Evolutionary conservation across 1,140 invertebrate species (phyloP).

Genomic region (Sesamia nonagrioides): DNA sequence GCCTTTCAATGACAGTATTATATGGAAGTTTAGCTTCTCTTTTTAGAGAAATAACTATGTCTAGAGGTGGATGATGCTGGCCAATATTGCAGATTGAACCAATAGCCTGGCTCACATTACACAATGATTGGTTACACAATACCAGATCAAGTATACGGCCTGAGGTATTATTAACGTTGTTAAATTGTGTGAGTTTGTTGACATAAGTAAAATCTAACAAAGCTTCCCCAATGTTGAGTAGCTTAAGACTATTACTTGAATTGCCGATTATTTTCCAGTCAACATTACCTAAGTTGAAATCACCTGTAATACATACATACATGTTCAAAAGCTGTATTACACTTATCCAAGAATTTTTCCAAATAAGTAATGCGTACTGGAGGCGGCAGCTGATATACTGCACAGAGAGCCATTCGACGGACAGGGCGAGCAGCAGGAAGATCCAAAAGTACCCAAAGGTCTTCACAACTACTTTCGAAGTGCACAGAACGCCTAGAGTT

Average conservation of each 20-base stretch:
- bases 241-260: not conserved
- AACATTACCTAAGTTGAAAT: slow-evolving; percentile 10
- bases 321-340: slow-evolving; percentile 21
- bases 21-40: not conserved
- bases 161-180: not conserved
- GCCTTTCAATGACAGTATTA: not conserved
- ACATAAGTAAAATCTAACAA: not conserved
- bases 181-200: not conserved
- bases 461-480: slow-evolving; percentile 16
- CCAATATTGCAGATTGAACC: not conserved
- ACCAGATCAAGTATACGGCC: not conserved
- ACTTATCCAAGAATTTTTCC: slow-evolving; percentile 14
- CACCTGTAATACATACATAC: not conserved
- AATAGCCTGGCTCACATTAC: not conserved
- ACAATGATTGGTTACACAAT: not conserved
- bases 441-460: not conserved
- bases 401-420: not conserved
- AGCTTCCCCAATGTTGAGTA: not conserved
- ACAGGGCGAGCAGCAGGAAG: not conserved
- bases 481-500: not conserved
- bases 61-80: not conserved
- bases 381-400: slow-evolving; percentile 30
- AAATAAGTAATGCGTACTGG: not conserved
- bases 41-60: not conserved
- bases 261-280: not conserved